Conservation (phyloP, 2,888 invertebrate species). For the Noctua fimbriata region DNA sequence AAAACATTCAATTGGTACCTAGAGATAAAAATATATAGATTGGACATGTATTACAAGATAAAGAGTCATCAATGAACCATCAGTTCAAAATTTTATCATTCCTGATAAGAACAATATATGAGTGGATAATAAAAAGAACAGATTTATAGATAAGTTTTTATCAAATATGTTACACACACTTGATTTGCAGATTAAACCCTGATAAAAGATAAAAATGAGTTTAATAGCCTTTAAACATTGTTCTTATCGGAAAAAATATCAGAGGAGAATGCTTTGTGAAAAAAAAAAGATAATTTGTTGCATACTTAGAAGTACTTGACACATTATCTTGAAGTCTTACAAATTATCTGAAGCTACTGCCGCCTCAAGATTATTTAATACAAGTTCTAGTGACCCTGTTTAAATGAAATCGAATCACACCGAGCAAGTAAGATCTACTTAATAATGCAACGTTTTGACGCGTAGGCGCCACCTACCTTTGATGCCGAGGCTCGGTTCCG, state of each 20-base stretch:
- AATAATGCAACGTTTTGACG: constrained; percentile 78
- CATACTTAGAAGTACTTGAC: constrained; percentile 17
- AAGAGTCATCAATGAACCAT: constrained; percentile 78
- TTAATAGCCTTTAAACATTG: constrained; percentile 82
- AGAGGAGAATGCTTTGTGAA: constrained; percentile 28
- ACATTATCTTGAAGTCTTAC: constrained; percentile 27
- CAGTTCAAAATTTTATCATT: constrained; percentile 74
- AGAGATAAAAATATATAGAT: constrained; percentile 68
- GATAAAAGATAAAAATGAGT: constrained; percentile 85
- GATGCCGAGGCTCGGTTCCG: constrained; percentile 79
- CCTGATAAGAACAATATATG: constrained; percentile 74
- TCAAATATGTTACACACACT: constrained; percentile 80
- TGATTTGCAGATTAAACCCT: constrained; percentile 78
- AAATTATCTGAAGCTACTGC: constrained; percentile 31
- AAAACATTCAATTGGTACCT: constrained; percentile 71
- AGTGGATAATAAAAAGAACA: constrained; percentile 75
- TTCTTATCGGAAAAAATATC: constrained; percentile 66
- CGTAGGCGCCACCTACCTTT: constrained; percentile 84
- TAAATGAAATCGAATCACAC: constrained; percentile 62
- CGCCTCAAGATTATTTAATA: constrained; percentile 43
- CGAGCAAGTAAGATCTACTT: constrained; percentile 63
- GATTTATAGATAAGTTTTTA: constrained; percentile 85
- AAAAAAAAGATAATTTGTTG: constrained; percentile 34
- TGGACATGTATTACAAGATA: constrained; percentile 76
- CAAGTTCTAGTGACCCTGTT: constrained; percentile 61